phyloP scores from a whole-genome alignment of 1,140 invertebrate genomes.

The Penaeus japonicus region DNA sequence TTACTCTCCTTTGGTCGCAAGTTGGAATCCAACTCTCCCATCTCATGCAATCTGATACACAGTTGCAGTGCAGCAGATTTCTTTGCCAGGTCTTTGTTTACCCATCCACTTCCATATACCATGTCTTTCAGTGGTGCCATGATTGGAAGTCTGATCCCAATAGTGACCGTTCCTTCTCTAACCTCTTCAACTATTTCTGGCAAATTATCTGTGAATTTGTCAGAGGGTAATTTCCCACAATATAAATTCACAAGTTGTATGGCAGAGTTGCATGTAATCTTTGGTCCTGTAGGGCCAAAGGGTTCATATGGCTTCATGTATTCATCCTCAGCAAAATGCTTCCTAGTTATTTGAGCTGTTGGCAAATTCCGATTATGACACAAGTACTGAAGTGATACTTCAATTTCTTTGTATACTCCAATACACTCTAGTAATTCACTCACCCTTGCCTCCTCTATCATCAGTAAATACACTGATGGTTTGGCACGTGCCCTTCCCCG shows the following conservation, averaged over 20 bases:
- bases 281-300: constrained; percentile 43
- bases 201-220: constrained; percentile 54
- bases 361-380: constrained; percentile 47
- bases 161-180: not conserved
- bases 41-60: constrained; percentile 45
- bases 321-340: constrained; percentile 44
- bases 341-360: not conserved
- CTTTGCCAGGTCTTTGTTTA: constrained; percentile 50
- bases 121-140: constrained; percentile 25
- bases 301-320: constrained; percentile 28
- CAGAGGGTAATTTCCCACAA: constrained; percentile 57
- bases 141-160: constrained; percentile 34
- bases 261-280: constrained; percentile 50
- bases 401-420: constrained; percentile 47
- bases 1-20: constrained; percentile 23
- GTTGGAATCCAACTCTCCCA: constrained; percentile 41
- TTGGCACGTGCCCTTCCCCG: constrained; percentile 57
- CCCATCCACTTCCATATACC: constrained; percentile 13
- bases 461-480: constrained; percentile 54
- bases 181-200: constrained; percentile 14
- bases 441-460: constrained; percentile 3
- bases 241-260: constrained; percentile 51
- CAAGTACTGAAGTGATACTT: not conserved
- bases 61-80: constrained; percentile 47
- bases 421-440: constrained; percentile 7